Conservation (phyloP, 2,888 invertebrate species). For the Spicauda simplicius region DNA sequence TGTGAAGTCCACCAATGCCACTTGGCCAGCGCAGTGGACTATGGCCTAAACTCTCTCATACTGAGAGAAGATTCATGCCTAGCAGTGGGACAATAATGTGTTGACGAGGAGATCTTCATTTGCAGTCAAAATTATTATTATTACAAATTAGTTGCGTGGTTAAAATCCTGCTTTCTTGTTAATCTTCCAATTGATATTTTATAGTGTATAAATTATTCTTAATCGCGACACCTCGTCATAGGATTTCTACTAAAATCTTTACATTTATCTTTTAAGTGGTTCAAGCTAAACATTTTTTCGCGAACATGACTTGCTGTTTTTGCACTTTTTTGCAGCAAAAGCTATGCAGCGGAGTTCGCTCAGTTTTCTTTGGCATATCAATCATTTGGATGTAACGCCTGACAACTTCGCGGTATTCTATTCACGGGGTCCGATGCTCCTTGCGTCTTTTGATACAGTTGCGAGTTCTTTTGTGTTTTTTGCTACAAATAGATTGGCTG, state of each 20-base stretch:
- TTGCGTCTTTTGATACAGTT: conserved; percentile 27
- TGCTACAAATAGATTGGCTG: conserved; percentile 25
- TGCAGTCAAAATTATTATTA: too few species aligned
- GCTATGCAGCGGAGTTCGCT: conserved; percentile 26
- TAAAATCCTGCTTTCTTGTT: too few species aligned
- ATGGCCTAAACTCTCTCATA: too few species aligned
- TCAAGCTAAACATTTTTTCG: conserved; percentile 24
- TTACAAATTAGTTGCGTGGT: too few species aligned
- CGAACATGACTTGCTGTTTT: conserved; percentile 29
- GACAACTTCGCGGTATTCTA: conserved; percentile 42
- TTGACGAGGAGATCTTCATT: too few species aligned
- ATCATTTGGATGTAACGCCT: conserved; percentile 44
- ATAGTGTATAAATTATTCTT: not conserved
- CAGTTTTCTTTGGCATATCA: conserved; percentile 41
- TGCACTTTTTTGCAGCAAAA: conserved; percentile 27
- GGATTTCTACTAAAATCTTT: not conserved
- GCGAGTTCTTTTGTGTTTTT: conserved; percentile 27
- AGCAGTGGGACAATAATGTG: too few species aligned
- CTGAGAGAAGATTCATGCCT: too few species aligned
- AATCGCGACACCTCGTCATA: not conserved
- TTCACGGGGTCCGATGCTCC: conserved; percentile 39
- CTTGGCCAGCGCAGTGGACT: too few species aligned
- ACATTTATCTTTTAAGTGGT: conserved; percentile 19
- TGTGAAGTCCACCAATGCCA: too few species aligned
- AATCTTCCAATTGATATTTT: not conserved